phyloP scores from a whole-genome alignment of 1,140 invertebrate genomes.

The Hestina assimilis region DNA sequence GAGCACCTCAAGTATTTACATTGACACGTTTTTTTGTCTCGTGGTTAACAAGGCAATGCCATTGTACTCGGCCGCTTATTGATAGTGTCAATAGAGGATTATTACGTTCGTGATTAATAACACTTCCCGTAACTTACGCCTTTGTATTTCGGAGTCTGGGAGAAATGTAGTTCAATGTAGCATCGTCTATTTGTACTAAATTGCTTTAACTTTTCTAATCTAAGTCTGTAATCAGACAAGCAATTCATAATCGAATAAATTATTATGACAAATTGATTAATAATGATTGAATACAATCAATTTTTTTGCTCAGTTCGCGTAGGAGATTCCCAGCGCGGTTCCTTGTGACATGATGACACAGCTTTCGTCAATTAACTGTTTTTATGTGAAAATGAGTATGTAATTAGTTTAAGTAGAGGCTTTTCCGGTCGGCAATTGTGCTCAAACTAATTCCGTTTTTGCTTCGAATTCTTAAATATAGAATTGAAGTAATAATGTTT shows the following conservation, averaged over 20 bases:
- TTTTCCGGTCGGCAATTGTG: conserved; percentile 54
- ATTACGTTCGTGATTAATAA: conserved; percentile 60
- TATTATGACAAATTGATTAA: conserved; percentile 41
- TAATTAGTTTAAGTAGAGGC: conserved; percentile 56
- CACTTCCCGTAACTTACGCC: conserved; percentile 27
- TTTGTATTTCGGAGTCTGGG: conserved; percentile 15
- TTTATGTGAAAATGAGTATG: conserved; percentile 57
- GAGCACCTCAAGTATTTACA: conserved; percentile 55
- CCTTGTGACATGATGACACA: conserved; percentile 59
- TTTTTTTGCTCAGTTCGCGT: conserved; percentile 36
- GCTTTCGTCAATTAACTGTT: conserved; percentile 61
- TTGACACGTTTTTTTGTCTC: conserved; percentile 70
- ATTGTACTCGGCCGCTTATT: conserved; percentile 61
- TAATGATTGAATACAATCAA: conserved; percentile 39
- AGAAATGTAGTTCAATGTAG: conserved; percentile 26
- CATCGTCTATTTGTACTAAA: background rate
- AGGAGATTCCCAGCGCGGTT: conserved; percentile 52
- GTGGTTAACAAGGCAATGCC: conserved; percentile 62
- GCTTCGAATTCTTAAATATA: conserved; percentile 15
- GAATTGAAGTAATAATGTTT: conserved; percentile 33
- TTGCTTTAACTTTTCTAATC: background rate
- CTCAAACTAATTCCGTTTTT: conserved; percentile 20
- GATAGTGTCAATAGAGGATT: conserved; percentile 67
- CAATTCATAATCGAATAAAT: conserved; percentile 21
- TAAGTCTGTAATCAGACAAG: conserved; percentile 14